Evolutionary conservation across 92 coral and sea anemone species (phyloP).

Genomic region (Umimayanthus chanpuru): DNA sequence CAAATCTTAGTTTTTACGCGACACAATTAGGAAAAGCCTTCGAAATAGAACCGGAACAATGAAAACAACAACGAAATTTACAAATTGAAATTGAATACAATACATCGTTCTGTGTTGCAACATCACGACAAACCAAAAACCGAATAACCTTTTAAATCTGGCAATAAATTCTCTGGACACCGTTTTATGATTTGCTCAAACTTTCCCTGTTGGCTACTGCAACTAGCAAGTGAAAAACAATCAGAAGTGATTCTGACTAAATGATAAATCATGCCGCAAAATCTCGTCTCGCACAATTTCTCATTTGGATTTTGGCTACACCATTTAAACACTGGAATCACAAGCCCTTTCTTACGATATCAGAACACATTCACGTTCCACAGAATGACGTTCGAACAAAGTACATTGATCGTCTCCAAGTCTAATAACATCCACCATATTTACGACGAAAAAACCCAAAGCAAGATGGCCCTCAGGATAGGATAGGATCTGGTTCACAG

Average conservation of each 20-base stretch:
- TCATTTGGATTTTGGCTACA: too few relatives aligned
- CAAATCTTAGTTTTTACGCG: constrained; percentile 7
- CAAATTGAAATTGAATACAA: neutral
- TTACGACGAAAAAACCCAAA: too few relatives aligned
- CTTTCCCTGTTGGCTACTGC: neutral
- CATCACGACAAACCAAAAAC: neutral
- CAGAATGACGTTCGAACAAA: neutral
- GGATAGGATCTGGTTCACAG: neutral
- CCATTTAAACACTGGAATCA: neutral
- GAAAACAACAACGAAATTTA: neutral
- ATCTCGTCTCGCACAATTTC: too few relatives aligned
- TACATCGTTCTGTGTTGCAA: neutral
- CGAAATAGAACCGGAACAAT: neutral
- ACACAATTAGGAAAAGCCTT: neutral
- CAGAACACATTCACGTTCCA: neutral
- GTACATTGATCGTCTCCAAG: too few relatives aligned
- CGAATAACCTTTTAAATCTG: neutral
- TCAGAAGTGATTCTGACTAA: neutral
- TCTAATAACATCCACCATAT: too few relatives aligned
- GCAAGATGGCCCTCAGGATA: neutral
- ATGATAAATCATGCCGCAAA: constrained; percentile 3
- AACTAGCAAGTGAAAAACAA: neutral
- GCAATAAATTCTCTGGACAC: too few relatives aligned
- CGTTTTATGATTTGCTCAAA: neutral
- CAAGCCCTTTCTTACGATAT: neutral